Base-by-base conservation (phyloP, 2,888 invertebrate species). In the Sphinx pinastri region DNA sequence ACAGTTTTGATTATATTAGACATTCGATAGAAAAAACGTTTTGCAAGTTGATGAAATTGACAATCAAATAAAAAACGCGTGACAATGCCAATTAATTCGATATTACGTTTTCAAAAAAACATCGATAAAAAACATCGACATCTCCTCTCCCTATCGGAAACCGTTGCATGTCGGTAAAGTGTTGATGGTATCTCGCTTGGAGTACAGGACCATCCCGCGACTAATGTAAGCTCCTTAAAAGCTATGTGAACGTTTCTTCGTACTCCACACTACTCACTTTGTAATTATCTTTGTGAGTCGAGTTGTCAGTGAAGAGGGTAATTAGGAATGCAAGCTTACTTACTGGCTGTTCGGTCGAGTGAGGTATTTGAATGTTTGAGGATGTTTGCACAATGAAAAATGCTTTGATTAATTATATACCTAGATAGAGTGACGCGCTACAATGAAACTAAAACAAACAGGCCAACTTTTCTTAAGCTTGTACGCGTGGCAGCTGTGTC, bases 141-240 rank as follows among this genome's bases (percentile, higher is more conserved):
- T 3, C 5, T 45, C 73, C 68, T 84, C 73, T 74, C 86, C 69
- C 86, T 85, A 78, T 45, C 70, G 77, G 74, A 76, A 79, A 81
- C 79, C 79, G 83, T 78, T 82, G 83, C 84, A 85, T 84, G 82
- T 83, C 84, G 83, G 79, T 83, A 82, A 85, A 89, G 88, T 87
- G 88, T 88, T 85, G 90, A 90, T 88, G 82, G 78, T 89, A 90
- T 90, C 90, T 75, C 75, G 76, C 78, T 81, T 79, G 76, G 80
- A 81, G 82, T 76, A 77, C 77, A 77, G 83, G 84, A 84, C 80
- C 80, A 73, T 80, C 83, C 81, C 81, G 80, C 83, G 79, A 86
- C 86, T 88, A 87, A 88, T 88, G 85, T 88, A 85, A 88, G 83
- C 88, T 84, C 77, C 84, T 88, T 85, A 85, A 81, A 82, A 82